Percentiles rank a stretch among this genome's conserved stretches.
Conservation (phyloP, 2,888 invertebrate species). For the Cephus pygmeus region DNA sequence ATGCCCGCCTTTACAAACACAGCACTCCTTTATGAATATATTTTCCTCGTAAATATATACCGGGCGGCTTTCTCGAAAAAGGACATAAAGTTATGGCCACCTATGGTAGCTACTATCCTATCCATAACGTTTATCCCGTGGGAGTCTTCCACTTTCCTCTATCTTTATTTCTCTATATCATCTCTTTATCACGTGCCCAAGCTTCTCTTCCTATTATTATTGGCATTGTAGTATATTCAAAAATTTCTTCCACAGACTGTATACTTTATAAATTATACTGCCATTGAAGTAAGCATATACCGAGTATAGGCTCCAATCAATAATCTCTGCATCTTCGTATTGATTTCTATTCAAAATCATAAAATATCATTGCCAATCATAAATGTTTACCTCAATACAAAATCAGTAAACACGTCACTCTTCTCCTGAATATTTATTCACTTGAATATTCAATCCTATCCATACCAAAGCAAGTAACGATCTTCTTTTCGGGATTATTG, state of each 20-base stretch:
- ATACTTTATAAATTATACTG: neutral
- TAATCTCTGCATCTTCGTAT: neutral
- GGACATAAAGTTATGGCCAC: slow-evolving; percentile 16
- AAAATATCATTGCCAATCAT: neutral
- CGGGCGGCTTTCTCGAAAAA: slow-evolving; percentile 13
- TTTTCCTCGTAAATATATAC: slow-evolving; percentile 4
- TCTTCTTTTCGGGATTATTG: neutral
- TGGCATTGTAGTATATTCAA: neutral
- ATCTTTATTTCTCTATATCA: neutral
- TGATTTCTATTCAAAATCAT: neutral
- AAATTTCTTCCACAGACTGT: neutral
- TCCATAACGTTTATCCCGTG: neutral
- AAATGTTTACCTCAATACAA: neutral
- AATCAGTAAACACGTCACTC: neutral
- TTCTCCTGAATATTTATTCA: neutral
- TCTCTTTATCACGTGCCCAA: neutral
- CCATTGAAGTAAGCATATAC: neutral
- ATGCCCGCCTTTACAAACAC: neutral
- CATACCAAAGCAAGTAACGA: neutral
- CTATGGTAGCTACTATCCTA: neutral
- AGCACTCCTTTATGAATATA: slow-evolving; percentile 3
- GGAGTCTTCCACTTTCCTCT: neutral
- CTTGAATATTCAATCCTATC: neutral
- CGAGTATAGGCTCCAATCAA: neutral
- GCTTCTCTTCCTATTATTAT: neutral